Conservation (phyloP, 2,113 vertebrate genomes). For the Protobothrops mucrosquamatus region DNA sequence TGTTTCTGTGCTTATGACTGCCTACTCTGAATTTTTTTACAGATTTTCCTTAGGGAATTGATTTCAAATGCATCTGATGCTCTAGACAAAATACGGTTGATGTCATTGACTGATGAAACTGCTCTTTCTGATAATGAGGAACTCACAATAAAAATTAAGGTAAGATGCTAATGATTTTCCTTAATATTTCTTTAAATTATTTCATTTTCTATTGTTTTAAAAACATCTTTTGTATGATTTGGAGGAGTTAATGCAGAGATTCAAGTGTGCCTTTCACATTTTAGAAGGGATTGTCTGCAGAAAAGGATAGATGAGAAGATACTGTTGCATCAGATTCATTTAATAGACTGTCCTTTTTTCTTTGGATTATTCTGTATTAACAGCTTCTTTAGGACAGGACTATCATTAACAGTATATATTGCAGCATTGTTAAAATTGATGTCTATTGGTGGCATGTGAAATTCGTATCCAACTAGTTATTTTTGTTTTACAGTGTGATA, state of each 20-base stretch:
- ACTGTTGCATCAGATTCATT: background rate
- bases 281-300: background rate
- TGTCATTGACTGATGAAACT: constrained; percentile 87
- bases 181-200: background rate
- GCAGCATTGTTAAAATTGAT: background rate
- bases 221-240: background rate
- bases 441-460: background rate
- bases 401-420: background rate
- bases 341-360: background rate
- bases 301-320: background rate
- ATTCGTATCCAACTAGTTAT: background rate
- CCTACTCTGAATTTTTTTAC: constrained; percentile 23
- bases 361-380: background rate
- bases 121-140: constrained; percentile 86
- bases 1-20: constrained; percentile 13
- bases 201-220: background rate
- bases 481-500: constrained; percentile 83
- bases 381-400: background rate
- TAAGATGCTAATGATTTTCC: constrained; percentile 49
- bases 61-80: constrained; percentile 95
- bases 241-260: background rate
- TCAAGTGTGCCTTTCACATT: background rate
- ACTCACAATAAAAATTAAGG: constrained; percentile 92
- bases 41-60: constrained; percentile 94
- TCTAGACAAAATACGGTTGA: constrained; percentile 88